Percentiles rank a stretch among this genome's conserved stretches.
These are phyloP conservation scores for Halictus quadricinctus DNA, from an alignment of 2,888 invertebrate genomes.

Conservation along the genomic window DNA sequence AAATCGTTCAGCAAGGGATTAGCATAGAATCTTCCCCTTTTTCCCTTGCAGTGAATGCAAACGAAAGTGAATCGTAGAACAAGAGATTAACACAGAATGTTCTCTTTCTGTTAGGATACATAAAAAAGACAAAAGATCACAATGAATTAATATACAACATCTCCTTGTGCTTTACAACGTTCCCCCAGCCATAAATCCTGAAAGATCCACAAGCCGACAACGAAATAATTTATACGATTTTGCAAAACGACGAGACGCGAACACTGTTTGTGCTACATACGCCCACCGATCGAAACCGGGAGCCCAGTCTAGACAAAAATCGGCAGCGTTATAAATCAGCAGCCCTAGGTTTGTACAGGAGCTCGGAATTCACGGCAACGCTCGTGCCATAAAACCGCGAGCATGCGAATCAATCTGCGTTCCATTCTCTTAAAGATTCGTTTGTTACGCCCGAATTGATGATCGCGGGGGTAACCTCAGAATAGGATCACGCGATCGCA, in stretches of 20 bases:
- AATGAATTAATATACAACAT: neutral
- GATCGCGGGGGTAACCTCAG: constrained; percentile 21
- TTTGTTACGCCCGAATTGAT: neutral
- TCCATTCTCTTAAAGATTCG: neutral
- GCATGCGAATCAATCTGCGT: neutral
- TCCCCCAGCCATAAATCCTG: neutral
- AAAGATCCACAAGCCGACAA: neutral
- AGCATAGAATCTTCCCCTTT: neutral
- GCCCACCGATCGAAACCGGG: neutral
- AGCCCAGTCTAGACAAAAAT: neutral
- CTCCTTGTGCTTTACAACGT: neutral
- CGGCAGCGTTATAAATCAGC: neutral
- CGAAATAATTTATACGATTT: neutral
- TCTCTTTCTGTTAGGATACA: neutral
- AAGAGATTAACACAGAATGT: neutral
- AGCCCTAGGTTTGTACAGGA: neutral
- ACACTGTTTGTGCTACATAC: neutral
- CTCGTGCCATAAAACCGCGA: neutral
- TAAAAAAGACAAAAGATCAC: neutral
- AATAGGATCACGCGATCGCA: constrained; percentile 27
- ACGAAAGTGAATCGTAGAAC: neutral
- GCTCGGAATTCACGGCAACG: neutral
- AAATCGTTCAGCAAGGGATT: neutral
- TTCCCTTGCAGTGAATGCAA: neutral
- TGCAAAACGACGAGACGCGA: neutral